Percentiles rank a stretch among this genome's conserved stretches.
phyloP scores from a whole-genome alignment of 2,888 invertebrate genomes.

The Papilio protenor region DNA sequence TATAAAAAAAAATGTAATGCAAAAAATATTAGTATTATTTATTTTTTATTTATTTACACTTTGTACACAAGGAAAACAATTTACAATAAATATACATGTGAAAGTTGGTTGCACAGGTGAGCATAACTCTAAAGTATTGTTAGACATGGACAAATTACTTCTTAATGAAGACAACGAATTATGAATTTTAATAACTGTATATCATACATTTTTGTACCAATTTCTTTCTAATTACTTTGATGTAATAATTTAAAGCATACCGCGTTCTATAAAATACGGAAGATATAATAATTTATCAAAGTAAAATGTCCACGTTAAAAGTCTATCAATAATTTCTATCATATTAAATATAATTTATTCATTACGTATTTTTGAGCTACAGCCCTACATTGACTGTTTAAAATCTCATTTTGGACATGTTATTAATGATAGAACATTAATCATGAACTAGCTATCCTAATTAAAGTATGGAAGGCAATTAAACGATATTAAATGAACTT shows the following conservation, averaged over 20 bases:
- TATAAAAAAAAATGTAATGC: too few relatives aligned
- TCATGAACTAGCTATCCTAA: constrained; percentile 71
- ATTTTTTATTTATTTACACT: too few relatives aligned
- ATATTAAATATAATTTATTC: constrained; percentile 52
- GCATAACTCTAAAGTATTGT: too few relatives aligned
- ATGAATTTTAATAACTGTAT: background rate
- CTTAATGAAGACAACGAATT: background rate
- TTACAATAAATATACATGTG: too few relatives aligned
- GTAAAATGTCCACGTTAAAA: background rate
- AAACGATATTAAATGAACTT: constrained; percentile 74
- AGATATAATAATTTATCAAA: background rate
- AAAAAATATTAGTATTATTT: too few relatives aligned
- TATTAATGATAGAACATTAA: constrained; percentile 71
- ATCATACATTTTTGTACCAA: background rate
- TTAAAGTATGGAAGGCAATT: constrained; percentile 78
- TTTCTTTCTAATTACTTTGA: constrained; percentile 4
- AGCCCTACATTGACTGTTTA: constrained; percentile 16
- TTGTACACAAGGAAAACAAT: too few relatives aligned
- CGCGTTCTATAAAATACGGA: background rate
- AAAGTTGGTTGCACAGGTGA: too few relatives aligned
- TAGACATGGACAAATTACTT: too few relatives aligned
- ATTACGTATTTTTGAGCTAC: constrained; percentile 21
- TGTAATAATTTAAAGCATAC: background rate
- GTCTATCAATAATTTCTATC: background rate
- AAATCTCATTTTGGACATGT: constrained; percentile 55